Conservation (phyloP, 2,113 vertebrate genomes). For the Sciurus niger region DNA sequence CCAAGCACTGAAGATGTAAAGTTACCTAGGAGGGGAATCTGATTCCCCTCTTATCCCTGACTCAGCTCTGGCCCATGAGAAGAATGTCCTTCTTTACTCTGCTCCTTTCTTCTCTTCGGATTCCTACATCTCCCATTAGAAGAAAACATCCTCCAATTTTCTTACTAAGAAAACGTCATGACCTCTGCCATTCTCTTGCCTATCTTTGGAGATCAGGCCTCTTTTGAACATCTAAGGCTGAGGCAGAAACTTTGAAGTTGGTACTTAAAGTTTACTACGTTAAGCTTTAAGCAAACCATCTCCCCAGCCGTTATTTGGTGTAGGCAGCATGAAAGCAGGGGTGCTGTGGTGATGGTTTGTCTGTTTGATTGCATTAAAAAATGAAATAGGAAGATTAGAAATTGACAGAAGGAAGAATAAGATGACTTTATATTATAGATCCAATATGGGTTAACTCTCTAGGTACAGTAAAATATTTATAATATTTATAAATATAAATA, state of each 20-base stretch:
- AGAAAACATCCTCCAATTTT: not conserved
- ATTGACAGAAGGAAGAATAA: not conserved
- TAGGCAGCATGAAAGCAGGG: too few species aligned
- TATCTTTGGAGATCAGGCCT: not conserved
- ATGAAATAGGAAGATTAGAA: not conserved
- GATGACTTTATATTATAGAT: not conserved
- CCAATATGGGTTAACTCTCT: not conserved
- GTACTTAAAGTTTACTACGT: not conserved
- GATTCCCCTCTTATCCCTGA: not conserved
- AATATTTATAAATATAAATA: too few species aligned
- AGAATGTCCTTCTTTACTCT: not conserved
- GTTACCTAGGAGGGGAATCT: not conserved
- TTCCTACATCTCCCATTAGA: not conserved
- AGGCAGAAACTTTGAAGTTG: not conserved
- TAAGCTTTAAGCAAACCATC: not conserved
- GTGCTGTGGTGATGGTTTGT: not conserved
- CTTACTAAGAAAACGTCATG: constrained; percentile 3
- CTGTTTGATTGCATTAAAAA: not conserved
- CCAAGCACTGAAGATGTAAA: not conserved
- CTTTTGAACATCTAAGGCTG: not conserved
- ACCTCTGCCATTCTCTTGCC: not conserved
- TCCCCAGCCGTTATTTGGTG: not conserved
- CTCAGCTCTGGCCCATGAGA: not conserved
- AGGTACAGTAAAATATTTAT: constrained; percentile 9
- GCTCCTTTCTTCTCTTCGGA: not conserved